A percentile compares a stretch with the other conserved stretches of the same genome.
Evolutionary conservation across 1,140 invertebrate genomes (phyloP).

Genomic region (Drosophila parvula): DNA sequence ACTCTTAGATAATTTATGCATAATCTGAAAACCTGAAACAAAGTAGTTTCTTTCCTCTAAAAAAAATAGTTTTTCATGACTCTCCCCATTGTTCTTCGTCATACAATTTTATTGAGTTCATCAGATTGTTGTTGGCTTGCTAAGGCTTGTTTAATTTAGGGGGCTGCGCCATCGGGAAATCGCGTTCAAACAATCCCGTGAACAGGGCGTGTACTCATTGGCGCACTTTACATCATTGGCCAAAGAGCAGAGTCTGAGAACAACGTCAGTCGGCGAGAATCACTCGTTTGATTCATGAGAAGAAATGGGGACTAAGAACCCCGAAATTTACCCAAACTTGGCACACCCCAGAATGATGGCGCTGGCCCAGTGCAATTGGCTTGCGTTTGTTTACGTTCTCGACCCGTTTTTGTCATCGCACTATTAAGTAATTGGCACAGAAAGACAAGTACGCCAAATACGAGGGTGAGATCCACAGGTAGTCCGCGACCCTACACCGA

Average conservation of each 20-base stretch:
- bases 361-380: conserved; percentile 24
- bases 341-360: conserved; percentile 34
- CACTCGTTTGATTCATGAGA: conserved; percentile 82
- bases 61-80: background rate
- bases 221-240: conserved; percentile 44
- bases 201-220: conserved; percentile 61
- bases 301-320: conserved; percentile 11
- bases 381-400: conserved; percentile 52
- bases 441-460: conserved; percentile 35
- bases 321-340: conserved; percentile 44
- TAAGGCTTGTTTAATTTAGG: conserved; percentile 22
- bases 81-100: background rate
- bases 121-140: conserved; percentile 5
- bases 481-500: conserved; percentile 30
- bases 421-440: conserved; percentile 77
- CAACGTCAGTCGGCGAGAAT: conserved; percentile 54
- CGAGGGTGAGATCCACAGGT: conserved; percentile 53
- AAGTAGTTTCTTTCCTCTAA: background rate
- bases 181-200: conserved; percentile 54
- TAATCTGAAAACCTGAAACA: too few species aligned
- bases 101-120: conserved; percentile 2
- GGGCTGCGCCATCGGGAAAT: conserved; percentile 18
- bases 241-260: conserved; percentile 33
- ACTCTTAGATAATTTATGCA: background rate
- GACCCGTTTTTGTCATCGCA: conserved; percentile 49